phyloP scores from a whole-genome alignment of 2,113 vertebrate species.

The Antechinus flavipes region DNA sequence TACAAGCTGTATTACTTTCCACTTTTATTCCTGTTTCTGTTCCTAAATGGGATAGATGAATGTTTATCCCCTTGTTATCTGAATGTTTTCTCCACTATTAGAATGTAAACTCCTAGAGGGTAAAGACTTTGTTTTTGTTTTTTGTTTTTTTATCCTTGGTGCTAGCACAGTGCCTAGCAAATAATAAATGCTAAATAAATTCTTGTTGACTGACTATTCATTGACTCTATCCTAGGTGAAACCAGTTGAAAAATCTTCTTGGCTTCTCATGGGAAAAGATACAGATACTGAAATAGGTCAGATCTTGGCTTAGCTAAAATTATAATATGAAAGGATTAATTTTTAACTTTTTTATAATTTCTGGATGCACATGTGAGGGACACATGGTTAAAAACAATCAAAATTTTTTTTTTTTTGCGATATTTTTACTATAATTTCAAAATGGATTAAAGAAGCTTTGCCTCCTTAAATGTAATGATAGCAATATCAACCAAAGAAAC shows the following conservation, averaged over 20 bases:
- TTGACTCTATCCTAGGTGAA: background rate
- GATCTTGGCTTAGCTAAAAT: background rate
- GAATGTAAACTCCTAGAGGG: background rate
- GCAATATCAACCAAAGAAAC: background rate
- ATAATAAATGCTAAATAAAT: background rate
- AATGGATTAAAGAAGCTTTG: background rate
- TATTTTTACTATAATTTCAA: background rate
- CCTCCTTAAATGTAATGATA: background rate
- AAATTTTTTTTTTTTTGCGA: background rate
- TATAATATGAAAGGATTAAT: slow-evolving; percentile 17
- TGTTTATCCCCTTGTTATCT: background rate
- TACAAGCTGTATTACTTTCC: background rate
- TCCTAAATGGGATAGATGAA: background rate
- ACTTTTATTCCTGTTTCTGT: background rate
- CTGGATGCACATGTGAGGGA: background rate
- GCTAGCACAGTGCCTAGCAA: background rate
- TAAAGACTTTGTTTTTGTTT: background rate
- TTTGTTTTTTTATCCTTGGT: background rate
- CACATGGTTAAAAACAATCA: background rate
- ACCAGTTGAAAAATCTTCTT: background rate
- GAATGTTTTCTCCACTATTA: background rate
- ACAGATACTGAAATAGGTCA: background rate
- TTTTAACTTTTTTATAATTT: slow-evolving; percentile 5
- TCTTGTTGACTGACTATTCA: background rate
- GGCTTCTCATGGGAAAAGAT: background rate